Percentiles rank a stretch among this genome's conserved stretches.
Evolutionary conservation across 2,113 vertebrate genomes (phyloP).

Genomic region (Catharus minimus): DNA sequence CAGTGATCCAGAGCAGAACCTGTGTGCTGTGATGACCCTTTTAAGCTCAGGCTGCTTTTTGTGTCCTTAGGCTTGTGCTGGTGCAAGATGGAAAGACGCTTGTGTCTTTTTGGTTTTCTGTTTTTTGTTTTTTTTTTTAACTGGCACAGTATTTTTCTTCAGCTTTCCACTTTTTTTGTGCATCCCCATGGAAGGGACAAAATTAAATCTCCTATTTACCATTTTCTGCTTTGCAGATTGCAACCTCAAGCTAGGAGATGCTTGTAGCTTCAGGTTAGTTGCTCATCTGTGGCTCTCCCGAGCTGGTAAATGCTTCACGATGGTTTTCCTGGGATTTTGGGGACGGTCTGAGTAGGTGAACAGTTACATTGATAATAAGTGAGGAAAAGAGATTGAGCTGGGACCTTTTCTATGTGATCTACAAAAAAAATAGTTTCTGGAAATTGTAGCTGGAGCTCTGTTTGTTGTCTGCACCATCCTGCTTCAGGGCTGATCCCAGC

Average conservation of each 20-base stretch:
- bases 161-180: neutral
- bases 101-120: too few relatives aligned
- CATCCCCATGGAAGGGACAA: accelerated
- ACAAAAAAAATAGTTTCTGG: neutral
- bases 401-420: neutral
- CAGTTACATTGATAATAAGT: neutral
- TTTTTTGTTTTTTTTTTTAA: too few relatives aligned
- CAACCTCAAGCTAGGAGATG: neutral
- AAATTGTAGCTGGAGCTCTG: neutral
- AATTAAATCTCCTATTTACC: neutral
- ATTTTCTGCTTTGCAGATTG: neutral
- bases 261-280: neutral
- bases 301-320: neutral
- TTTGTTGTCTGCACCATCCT: neutral
- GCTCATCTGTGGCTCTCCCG: neutral
- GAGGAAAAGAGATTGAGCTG: neutral
- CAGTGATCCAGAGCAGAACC: neutral
- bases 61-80: accelerated
- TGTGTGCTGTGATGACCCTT: neutral
- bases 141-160: neutral
- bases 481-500: neutral
- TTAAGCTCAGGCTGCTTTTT: neutral
- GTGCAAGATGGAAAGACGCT: neutral
- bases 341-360: neutral
- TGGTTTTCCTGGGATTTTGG: neutral